These are phyloP conservation scores for Prochilodus magdalenae DNA, from an alignment of 2,113 vertebrate species.

Conservation along the genomic window DNA sequence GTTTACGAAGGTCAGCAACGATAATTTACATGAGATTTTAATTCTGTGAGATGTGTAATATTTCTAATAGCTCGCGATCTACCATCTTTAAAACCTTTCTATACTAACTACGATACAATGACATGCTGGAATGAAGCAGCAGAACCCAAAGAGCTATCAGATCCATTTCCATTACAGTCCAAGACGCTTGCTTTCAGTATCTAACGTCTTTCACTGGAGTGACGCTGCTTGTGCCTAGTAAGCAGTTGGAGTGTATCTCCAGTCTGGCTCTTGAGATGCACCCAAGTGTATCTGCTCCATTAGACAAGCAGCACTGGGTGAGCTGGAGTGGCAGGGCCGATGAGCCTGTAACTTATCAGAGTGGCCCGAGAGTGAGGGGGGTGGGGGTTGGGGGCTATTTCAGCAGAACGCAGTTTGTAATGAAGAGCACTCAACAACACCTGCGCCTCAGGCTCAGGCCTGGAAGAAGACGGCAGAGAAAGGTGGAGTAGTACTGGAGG, in stretches of 20 bases:
- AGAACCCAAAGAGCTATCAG: not conserved
- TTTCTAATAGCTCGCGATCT: not conserved
- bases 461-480: not conserved
- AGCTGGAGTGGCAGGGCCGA: slow-evolving; percentile 32
- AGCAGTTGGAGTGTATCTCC: not conserved
- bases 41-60: not conserved
- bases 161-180: not conserved
- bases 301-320: slow-evolving; percentile 21
- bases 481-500: not conserved
- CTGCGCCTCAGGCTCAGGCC: slow-evolving; percentile 18
- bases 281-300: slow-evolving; percentile 23
- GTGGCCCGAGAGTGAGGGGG: not conserved
- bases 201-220: not conserved
- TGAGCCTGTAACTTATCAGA: slow-evolving; percentile 38
- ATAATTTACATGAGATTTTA: too few species aligned
- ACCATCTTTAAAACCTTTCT: not conserved
- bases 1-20: too few species aligned
- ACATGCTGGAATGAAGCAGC: not conserved
- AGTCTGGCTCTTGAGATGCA: slow-evolving; percentile 7
- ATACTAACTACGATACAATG: not conserved
- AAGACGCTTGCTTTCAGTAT: not conserved
- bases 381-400: not conserved
- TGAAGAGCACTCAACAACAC: slow-evolving; percentile 36
- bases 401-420: slow-evolving; percentile 24
- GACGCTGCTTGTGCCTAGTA: slow-evolving; percentile 6